Base-by-base conservation (phyloP, 2,888 invertebrate genomes). In the Strigamia crassipes region DNA sequence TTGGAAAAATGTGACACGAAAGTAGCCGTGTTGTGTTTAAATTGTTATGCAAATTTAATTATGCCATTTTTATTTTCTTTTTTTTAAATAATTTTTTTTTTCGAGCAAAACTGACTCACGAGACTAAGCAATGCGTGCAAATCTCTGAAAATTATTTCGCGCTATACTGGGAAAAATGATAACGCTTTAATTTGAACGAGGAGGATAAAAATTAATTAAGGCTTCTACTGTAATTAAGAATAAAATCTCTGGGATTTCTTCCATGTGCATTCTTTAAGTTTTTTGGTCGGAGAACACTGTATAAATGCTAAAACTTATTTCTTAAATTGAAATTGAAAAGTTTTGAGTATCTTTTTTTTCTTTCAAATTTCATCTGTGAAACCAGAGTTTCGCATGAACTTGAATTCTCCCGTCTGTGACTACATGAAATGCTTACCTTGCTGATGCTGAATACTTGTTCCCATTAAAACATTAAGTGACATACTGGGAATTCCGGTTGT, bases 31-130 rank as follows among this genome's bases (percentile, higher is more conserved):
- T 73, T 73, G 31, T 73, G 31, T 31, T 73, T 31, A 73, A 73
- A 31, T 73, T 31, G 73, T 73, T 73, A 73, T 73, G 73, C 73
- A 73, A 73, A 73, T 73, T 73, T 73, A 73, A 73, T 73, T 73
- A 73, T n/a, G 31, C 23, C 2, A 66, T 66, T 66, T 66, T 61
- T n/a, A 61, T 18, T 23, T 66, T 66, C 23, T 73, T 73, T 73
- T 73, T 73, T 73, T n/a, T 12, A 27, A 27, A 8, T 73, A 9
- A 0, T 73, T 27, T 73, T 31, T 27, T 27, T 73, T 73, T 27
- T 27, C 27, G 27, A 27, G 27, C 27, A 73, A 73, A 73, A 73
- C 27, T 73, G 73, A 73, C 73, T 73, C 73, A 31, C 27, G 73
- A 73, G 23, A 73, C 13, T 23, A 73, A 27, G 73, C 73, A 73